Evolutionary conservation across 2,888 invertebrate genomes (phyloP), one percentile per base, ranked within the genome.

Genomic region (Cephus pygmeus): DNA sequence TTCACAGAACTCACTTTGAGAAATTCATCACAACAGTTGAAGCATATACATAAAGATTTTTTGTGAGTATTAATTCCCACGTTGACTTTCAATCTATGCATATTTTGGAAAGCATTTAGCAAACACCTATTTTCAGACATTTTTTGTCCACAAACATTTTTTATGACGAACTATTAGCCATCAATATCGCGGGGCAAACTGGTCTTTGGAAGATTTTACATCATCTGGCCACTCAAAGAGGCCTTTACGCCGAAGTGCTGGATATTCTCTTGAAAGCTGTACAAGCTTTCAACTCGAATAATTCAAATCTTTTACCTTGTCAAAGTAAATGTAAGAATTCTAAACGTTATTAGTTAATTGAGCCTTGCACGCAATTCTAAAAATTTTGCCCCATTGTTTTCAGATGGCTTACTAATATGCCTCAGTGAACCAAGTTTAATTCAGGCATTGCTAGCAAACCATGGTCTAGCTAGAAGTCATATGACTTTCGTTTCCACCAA

Each of bases 101-200:
- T 73, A n/a, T 31, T 68, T 30, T 75, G 23, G 35, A 74, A 36
- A 23, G 23, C 31, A 33, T 33, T 71, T 30, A 30, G 71, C 30
- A 71, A 71, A 11, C 76, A 12, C 40, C 35, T 77, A 76, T 78
- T 91, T 90, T 40, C 83, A 93, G 93, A 90, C 92, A 92, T 83
- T 94, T 95, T 90, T 90, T 95, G 81, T 92, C 93, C 75, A 93
- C 93, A 79, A 95, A 94, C 90, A 93, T 93, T 81, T 93, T 93
- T 88, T 95, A 95, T 85, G 94, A 95, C 86, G 95, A 95, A 89
- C 92, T 93, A 73, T 89, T 94, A 84, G 94, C 94, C 12, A 93
- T 95, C 75, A 93, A 93, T 85, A 93, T 95, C 34, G 92, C 95
- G 12, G 93, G 94, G 78, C 94, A 94, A 86, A 94, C 94, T 56